phyloP scores from a whole-genome alignment of 2,888 invertebrate species.

The Pristionchus japonicus region DNA sequence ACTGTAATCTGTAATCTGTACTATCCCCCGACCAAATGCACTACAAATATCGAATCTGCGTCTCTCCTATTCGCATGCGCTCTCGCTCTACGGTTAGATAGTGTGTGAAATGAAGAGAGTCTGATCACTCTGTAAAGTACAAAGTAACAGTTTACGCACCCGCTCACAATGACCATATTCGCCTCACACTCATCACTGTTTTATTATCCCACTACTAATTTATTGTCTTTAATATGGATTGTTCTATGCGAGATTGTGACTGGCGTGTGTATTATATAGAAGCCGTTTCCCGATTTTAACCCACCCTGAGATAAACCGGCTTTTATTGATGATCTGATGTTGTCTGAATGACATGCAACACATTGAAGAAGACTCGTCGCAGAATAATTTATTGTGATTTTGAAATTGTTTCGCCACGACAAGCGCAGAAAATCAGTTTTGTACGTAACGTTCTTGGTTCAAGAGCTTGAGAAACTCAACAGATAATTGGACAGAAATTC shows the following conservation, averaged over 20 bases:
- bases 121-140: neutral
- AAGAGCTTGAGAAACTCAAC: neutral
- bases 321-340: neutral
- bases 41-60: neutral
- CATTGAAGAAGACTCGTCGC: too few relatives aligned
- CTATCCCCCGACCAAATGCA: neutral
- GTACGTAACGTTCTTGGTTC: neutral
- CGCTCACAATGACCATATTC: slow-evolving; percentile 15
- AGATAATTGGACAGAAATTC: too few relatives aligned
- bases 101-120: neutral
- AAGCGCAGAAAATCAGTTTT: neutral
- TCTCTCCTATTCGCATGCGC: neutral
- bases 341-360: too few relatives aligned
- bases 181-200: neutral
- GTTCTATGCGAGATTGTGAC: slow-evolving; percentile 18
- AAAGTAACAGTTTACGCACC: neutral
- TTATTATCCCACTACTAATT: neutral
- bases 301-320: neutral
- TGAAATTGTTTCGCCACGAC: too few relatives aligned
- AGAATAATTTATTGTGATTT: too few relatives aligned
- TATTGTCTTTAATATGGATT: slow-evolving; percentile 17
- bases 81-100: neutral
- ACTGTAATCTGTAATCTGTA: neutral
- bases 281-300: slow-evolving; percentile 22
- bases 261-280: neutral